Conservation (phyloP, 2,797 vertebrate species). For the Bucorvus abyssinicus region DNA sequence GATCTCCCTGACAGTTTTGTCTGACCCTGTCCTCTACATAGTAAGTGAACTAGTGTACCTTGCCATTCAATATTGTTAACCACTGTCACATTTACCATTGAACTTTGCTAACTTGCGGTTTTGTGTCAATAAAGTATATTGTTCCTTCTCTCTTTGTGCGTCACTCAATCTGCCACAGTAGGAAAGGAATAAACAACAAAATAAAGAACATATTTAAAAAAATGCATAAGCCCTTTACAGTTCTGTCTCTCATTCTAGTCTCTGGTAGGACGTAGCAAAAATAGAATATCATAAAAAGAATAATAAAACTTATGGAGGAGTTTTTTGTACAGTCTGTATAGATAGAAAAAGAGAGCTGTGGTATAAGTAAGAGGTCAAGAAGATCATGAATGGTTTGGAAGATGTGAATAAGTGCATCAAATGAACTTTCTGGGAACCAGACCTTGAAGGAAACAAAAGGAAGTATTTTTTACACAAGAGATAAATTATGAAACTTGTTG, state of each 20-base stretch:
- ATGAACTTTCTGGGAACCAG: not conserved
- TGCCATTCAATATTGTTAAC: not conserved
- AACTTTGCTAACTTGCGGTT: not conserved
- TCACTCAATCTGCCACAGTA: not conserved
- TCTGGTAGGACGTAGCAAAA: not conserved
- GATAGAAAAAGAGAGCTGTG: not conserved
- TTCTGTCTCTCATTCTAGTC: not conserved
- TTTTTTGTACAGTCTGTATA: not conserved
- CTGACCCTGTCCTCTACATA: not conserved
- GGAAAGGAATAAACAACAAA: not conserved
- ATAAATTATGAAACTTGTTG: not conserved
- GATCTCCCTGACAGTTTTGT: not conserved
- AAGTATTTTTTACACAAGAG: not conserved
- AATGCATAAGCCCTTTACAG: not conserved
- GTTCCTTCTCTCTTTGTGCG: not conserved
- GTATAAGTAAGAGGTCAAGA: not conserved
- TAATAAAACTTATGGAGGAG: not conserved
- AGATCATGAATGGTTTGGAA: not conserved
- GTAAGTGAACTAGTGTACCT: not conserved
- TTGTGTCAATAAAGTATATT: not conserved
- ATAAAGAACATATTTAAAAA: not conserved
- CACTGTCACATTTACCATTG: not conserved
- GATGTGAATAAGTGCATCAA: accelerated
- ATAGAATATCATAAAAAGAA: not conserved
- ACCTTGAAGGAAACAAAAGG: not conserved